Evolutionary conservation across 2,797 vertebrate genomes (phyloP).

Genomic region (Huso huso): DNA sequence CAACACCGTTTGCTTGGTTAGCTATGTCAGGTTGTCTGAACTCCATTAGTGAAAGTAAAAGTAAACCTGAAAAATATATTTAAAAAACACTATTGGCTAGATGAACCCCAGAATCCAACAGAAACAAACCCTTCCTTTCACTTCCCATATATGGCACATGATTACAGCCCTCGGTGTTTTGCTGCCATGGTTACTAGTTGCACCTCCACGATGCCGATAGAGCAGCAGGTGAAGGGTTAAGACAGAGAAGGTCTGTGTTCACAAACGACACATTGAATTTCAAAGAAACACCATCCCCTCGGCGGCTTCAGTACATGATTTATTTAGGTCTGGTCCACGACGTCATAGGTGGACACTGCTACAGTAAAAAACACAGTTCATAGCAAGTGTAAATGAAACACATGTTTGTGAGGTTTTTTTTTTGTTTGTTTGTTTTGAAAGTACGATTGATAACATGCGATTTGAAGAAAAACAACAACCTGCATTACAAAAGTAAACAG

Average conservation of each 20-base stretch:
- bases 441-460: too few species aligned
- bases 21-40: too few species aligned
- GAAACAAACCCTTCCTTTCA: slow-evolving; percentile 10
- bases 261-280: slow-evolving; percentile 7
- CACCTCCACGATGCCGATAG: slow-evolving; percentile 26
- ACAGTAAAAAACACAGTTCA: neutral
- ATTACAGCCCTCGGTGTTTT: neutral
- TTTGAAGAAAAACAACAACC: too few species aligned
- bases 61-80: slow-evolving; percentile 10
- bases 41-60: slow-evolving; percentile 1
- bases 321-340: too few species aligned
- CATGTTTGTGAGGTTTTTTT: too few species aligned
- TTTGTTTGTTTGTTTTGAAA: too few species aligned
- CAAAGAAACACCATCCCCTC: slow-evolving; percentile 7
- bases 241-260: slow-evolving; percentile 28
- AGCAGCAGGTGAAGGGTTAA: slow-evolving; percentile 17
- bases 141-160: slow-evolving; percentile 15
- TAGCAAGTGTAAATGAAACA: slow-evolving; percentile 9
- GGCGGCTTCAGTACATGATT: neutral
- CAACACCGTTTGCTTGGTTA: too few species aligned
- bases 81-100: slow-evolving; percentile 9
- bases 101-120: slow-evolving; percentile 1
- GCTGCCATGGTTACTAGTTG: slow-evolving; percentile 57
- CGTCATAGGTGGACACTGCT: too few species aligned
- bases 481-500: neutral